A percentile compares a stretch with the other conserved stretches of the same genome.
phyloP scores from a whole-genome alignment of 1,140 invertebrate genomes.

The Drosophila parabipectinata region DNA sequence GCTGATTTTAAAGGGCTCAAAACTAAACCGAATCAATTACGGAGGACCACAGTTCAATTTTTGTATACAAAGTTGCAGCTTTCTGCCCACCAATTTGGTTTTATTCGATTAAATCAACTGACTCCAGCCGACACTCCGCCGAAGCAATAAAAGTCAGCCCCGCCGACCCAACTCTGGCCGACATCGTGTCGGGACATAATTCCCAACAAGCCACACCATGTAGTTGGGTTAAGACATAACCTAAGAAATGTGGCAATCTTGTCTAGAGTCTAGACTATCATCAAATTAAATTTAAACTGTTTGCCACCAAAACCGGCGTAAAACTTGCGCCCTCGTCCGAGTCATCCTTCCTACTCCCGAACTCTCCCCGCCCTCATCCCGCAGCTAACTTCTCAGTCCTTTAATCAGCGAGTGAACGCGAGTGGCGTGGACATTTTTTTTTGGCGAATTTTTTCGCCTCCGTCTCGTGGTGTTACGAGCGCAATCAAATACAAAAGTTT shows the following conservation, averaged over 20 bases:
- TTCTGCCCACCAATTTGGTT: no score
- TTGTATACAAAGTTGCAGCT: no score
- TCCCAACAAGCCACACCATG: constrained; percentile 63
- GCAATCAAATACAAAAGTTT: constrained; percentile 53
- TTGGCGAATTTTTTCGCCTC: not conserved
- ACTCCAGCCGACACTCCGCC: not conserved
- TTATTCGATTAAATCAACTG: no score
- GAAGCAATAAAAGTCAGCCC: constrained; percentile 6
- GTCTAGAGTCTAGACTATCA: constrained; percentile 57
- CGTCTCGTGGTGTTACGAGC: constrained; percentile 4
- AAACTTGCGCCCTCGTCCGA: constrained; percentile 4
- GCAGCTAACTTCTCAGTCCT: not conserved
- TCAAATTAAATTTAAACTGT: constrained; percentile 74
- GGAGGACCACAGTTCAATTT: no score
- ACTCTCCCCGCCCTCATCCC: no score
- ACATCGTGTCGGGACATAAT: constrained; percentile 20
- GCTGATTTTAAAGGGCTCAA: no score
- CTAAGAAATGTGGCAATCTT: constrained; percentile 10
- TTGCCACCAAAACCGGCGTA: constrained; percentile 28
- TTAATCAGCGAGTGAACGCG: constrained; percentile 1
- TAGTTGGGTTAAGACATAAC: constrained; percentile 33
- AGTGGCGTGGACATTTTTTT: constrained; percentile 9
- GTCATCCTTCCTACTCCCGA: no score
- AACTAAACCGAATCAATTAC: no score
- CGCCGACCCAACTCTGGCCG: not conserved